A percentile compares a stretch with the other conserved stretches of the same genome.
phyloP scores from a whole-genome alignment of 2,888 invertebrate genomes.

The Lithophane semibrunnea region DNA sequence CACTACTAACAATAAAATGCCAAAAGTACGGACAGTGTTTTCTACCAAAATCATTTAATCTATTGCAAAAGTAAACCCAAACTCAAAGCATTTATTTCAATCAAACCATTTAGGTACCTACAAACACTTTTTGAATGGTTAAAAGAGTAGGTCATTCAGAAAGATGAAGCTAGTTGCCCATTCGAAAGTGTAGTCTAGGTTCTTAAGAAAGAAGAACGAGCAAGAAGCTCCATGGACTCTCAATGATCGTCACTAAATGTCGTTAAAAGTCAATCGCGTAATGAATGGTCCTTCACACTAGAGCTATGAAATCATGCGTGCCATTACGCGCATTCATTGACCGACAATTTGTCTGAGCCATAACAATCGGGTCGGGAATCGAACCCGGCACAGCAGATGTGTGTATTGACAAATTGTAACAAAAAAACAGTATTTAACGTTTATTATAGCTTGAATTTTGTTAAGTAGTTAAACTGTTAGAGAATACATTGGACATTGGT shows the following conservation, averaged over 20 bases:
- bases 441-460: slow-evolving; percentile 47
- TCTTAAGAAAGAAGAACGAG: no score
- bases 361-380: slow-evolving; percentile 65
- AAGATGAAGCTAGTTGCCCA: no score
- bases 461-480: slow-evolving; percentile 3
- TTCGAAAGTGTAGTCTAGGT: no score
- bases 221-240: no score
- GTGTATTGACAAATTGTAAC: slow-evolving; percentile 67
- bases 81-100: no score
- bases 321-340: slow-evolving; percentile 69
- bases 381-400: slow-evolving; percentile 75
- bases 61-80: background rate
- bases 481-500: slow-evolving; percentile 5
- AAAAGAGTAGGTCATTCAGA: no score
- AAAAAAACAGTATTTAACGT: slow-evolving; percentile 69
- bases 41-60: background rate
- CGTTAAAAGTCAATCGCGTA: slow-evolving; percentile 43
- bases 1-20: no score
- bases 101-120: no score
- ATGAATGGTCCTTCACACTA: slow-evolving; percentile 48
- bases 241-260: slow-evolving; percentile 11
- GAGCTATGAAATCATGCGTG: slow-evolving; percentile 61
- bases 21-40: background rate
- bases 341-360: slow-evolving; percentile 72
- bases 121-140: no score